Evolutionary conservation across 2,113 vertebrate genomes (phyloP).

Genomic region (Pseudorectes ferrugineus): DNA sequence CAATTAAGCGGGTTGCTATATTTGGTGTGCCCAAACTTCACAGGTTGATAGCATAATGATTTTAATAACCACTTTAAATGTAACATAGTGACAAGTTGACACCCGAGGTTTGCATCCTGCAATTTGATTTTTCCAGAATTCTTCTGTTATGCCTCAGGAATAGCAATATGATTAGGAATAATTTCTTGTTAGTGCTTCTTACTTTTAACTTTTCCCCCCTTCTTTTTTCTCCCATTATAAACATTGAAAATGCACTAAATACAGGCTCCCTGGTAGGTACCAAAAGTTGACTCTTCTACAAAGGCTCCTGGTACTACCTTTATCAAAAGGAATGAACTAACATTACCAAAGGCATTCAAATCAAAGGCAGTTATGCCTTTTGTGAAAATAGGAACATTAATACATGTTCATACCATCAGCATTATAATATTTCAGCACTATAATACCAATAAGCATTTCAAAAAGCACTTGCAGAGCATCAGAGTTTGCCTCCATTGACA

Average conservation of each 20-base stretch:
- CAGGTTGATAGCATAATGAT: conserved; percentile 74
- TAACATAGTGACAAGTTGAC: conserved; percentile 73
- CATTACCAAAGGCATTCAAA: background rate
- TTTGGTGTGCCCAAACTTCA: conserved; percentile 66
- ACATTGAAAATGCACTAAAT: background rate
- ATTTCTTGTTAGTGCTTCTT: conserved; percentile 15
- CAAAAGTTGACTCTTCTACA: background rate
- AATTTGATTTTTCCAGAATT: conserved; percentile 69
- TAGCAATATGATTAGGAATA: conserved; percentile 52
- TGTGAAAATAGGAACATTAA: background rate
- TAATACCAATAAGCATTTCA: background rate
- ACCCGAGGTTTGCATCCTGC: conserved; percentile 65
- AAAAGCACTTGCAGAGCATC: background rate
- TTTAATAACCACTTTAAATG: conserved; percentile 75
- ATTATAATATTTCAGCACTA: background rate
- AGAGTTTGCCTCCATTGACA: background rate
- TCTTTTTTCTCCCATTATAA: background rate
- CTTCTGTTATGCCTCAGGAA: conserved; percentile 62
- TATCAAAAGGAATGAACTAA: background rate
- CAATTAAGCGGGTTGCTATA: conserved; percentile 73
- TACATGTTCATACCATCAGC: background rate
- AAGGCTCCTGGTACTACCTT: background rate
- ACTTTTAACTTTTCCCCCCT: background rate
- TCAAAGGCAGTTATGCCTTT: background rate
- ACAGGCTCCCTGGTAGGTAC: background rate